These are phyloP conservation scores for Dioctria rufipes DNA, from an alignment of 2,888 invertebrate species.

Conservation along the genomic window DNA sequence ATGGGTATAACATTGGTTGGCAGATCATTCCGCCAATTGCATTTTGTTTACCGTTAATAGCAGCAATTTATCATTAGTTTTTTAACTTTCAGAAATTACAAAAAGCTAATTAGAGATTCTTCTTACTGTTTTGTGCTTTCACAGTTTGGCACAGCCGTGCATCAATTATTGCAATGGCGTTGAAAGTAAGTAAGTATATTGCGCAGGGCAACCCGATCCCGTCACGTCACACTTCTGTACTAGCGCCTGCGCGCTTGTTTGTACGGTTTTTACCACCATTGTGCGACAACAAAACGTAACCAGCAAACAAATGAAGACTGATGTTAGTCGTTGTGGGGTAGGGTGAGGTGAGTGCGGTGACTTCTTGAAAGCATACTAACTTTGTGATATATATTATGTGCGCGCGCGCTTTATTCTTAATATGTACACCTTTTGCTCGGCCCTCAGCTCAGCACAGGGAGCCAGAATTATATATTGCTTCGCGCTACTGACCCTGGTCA, in stretches of 20 bases:
- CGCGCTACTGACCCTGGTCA: too few species aligned
- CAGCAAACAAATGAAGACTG: not conserved
- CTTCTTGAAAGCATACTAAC: too few species aligned
- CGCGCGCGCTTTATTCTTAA: not conserved
- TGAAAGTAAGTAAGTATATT: too few species aligned
- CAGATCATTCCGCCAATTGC: conserved; percentile 40
- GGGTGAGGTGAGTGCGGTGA: too few species aligned
- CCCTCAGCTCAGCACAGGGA: not conserved
- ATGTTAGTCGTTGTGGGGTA: too few species aligned
- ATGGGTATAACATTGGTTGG: not conserved
- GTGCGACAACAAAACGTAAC: not conserved
- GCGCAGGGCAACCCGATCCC: too few species aligned
- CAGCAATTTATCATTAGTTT: conserved; percentile 25
- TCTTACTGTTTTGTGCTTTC: not conserved
- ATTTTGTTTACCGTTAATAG: conserved; percentile 44
- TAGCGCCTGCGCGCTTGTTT: not conserved
- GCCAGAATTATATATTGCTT: not conserved
- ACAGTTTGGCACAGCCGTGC: not conserved
- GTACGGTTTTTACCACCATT: not conserved
- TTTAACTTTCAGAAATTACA: not conserved
- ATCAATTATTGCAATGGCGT: too few species aligned
- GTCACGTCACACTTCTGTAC: not conserved
- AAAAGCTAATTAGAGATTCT: conserved; percentile 1
- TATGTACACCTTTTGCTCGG: not conserved
- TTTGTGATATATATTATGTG: not conserved